Conservation (phyloP, 1,140 invertebrate genomes). For the Drosophila lacteicornis region DNA sequence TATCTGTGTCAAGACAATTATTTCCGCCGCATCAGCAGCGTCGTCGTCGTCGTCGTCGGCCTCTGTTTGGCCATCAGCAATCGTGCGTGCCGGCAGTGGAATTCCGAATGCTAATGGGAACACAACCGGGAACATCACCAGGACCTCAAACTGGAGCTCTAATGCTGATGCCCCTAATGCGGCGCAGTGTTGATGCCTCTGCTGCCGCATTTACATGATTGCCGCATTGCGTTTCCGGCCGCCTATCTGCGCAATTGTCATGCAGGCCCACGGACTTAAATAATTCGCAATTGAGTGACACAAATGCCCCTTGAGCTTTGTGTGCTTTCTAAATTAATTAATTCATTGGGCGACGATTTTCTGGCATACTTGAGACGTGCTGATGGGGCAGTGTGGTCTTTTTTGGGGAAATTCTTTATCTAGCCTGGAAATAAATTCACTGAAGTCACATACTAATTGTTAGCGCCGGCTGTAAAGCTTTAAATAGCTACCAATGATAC, state of each 20-base stretch:
- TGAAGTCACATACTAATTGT: too few relatives aligned
- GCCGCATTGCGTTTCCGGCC: constrained; percentile 79
- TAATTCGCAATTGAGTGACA: constrained; percentile 67
- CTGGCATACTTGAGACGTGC: not conserved
- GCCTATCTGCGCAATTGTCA: constrained; percentile 55
- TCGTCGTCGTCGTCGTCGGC: not conserved
- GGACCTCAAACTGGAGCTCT: constrained; percentile 13
- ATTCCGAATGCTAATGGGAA: constrained; percentile 11
- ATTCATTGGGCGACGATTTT: constrained; percentile 43
- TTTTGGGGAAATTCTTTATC: too few relatives aligned
- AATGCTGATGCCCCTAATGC: constrained; percentile 32
- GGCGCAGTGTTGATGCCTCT: constrained; percentile 48
- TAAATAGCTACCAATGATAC: too few relatives aligned
- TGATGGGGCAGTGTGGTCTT: too few relatives aligned
- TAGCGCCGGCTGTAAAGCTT: too few relatives aligned
- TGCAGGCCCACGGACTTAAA: constrained; percentile 52
- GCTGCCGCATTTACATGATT: constrained; percentile 79
- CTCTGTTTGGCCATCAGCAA: constrained; percentile 55
- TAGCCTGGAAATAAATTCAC: too few relatives aligned
- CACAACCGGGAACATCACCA: constrained; percentile 1
- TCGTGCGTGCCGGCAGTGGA: constrained; percentile 60
- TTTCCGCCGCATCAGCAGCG: constrained; percentile 80
- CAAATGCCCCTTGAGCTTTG: constrained; percentile 38
- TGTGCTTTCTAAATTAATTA: constrained; percentile 66
- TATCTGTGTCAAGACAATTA: constrained; percentile 85